Evolutionary conservation across 2,888 invertebrate genomes (phyloP).

Genomic region (Trachelus stipa): DNA sequence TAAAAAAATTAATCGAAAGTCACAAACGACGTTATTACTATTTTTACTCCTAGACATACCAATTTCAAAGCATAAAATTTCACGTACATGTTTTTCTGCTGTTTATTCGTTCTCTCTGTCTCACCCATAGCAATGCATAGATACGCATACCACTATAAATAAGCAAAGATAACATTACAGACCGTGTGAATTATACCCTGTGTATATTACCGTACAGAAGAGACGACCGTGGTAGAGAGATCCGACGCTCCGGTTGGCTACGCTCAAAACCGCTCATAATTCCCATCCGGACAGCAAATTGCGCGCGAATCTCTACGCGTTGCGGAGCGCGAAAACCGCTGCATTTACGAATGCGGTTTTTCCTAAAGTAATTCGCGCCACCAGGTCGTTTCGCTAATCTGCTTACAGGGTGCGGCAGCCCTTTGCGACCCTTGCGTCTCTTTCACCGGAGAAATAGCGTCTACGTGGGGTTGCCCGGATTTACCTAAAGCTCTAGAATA

Average conservation of each 20-base stretch:
- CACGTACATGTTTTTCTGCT: slow-evolving; percentile 17
- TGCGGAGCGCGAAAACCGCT: slow-evolving; percentile 11
- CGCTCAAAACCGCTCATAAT: slow-evolving; percentile 42
- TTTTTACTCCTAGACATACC: slow-evolving; percentile 28
- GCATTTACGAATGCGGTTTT: slow-evolving; percentile 7
- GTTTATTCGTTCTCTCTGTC: background rate
- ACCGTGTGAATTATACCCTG: slow-evolving; percentile 44
- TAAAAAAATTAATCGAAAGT: slow-evolving; percentile 22
- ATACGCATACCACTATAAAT: slow-evolving; percentile 35
- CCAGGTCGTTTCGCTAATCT: background rate
- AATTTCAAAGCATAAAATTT: slow-evolving; percentile 43
- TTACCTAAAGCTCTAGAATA: background rate
- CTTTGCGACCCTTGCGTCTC: background rate
- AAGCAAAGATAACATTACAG: slow-evolving; percentile 50
- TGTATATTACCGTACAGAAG: slow-evolving; percentile 40
- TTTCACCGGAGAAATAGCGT: background rate
- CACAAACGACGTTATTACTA: slow-evolving; percentile 32
- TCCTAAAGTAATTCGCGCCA: slow-evolving; percentile 8
- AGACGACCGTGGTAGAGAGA: slow-evolving; percentile 26
- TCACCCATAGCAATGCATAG: background rate
- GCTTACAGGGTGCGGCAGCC: background rate
- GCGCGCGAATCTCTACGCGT: slow-evolving; percentile 34
- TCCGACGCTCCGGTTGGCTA: slow-evolving; percentile 28
- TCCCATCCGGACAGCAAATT: slow-evolving; percentile 36
- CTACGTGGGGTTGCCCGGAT: background rate